Conservation (phyloP, 1,140 invertebrate genomes). For the Trichonephila clavipes region DNA sequence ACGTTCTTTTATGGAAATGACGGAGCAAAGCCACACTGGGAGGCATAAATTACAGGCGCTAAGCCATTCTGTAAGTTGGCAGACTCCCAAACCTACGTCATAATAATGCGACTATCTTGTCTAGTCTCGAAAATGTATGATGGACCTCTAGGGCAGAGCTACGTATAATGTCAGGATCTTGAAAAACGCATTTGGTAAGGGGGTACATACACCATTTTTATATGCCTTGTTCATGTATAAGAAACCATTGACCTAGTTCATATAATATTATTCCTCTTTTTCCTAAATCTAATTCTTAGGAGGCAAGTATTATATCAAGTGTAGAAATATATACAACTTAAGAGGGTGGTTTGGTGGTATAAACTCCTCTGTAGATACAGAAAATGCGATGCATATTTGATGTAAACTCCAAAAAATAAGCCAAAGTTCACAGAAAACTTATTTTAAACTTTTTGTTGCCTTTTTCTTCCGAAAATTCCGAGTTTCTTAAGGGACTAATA, state of each 20-base stretch:
- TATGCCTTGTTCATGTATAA: conserved; percentile 36
- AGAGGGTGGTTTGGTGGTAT: neutral
- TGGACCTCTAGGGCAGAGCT: conserved; percentile 35
- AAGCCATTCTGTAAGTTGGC: conserved; percentile 21
- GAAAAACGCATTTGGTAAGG: conserved; percentile 24
- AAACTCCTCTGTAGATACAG: no score
- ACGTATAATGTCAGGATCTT: conserved; percentile 35
- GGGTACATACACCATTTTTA: neutral
- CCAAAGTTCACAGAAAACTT: neutral
- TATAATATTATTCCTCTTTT: neutral
- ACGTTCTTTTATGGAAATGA: conserved; percentile 62
- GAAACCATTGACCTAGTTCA: neutral
- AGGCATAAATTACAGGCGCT: conserved; percentile 61
- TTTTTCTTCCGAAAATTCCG: neutral
- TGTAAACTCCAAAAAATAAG: neutral
- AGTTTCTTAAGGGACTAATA: conserved; percentile 40
- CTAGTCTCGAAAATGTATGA: neutral
- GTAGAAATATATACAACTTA: neutral
- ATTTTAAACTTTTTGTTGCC: conserved; percentile 9
- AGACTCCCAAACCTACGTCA: conserved; percentile 3
- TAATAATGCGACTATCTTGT: conserved; percentile 61
- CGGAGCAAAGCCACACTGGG: neutral
- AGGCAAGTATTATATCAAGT: neutral
- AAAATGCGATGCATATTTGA: conserved; percentile 52
- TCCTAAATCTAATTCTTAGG: neutral